A percentile compares a stretch with the other conserved stretches of the same genome.
These are phyloP conservation scores for Asobara japonica DNA, from an alignment of 1,140 invertebrate genomes.

Conservation along the genomic window DNA sequence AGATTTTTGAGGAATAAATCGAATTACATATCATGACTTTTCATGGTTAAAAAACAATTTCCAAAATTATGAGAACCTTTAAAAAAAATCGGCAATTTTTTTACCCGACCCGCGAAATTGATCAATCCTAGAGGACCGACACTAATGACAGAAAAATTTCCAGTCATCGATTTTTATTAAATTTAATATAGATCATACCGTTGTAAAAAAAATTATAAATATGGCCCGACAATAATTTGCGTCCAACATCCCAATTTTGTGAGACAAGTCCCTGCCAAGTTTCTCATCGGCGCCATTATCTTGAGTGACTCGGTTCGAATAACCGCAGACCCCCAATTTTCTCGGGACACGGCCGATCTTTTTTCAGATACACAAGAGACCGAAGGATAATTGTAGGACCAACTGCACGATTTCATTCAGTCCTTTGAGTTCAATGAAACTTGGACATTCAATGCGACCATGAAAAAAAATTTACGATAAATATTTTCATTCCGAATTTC, in stretches of 20 bases:
- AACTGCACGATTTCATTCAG: slow-evolving; percentile 25
- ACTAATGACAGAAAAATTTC: too few relatives aligned
- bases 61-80: too few relatives aligned
- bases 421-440: slow-evolving; percentile 14
- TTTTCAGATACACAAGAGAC: not conserved
- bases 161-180: not conserved
- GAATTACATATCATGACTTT: too few relatives aligned
- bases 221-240: not conserved
- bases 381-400: slow-evolving; percentile 25
- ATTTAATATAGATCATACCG: not conserved
- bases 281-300: slow-evolving; percentile 10
- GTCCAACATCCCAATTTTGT: not conserved
- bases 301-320: slow-evolving; percentile 21
- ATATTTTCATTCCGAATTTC: too few relatives aligned
- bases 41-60: too few relatives aligned
- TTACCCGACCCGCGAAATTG: too few relatives aligned
- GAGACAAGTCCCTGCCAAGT: not conserved
- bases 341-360: not conserved
- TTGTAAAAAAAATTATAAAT: not conserved
- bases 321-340: slow-evolving; percentile 24
- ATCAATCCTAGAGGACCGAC: too few relatives aligned
- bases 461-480: not conserved
- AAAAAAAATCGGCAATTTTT: too few relatives aligned
- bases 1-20: too few relatives aligned
- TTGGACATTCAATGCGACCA: not conserved